phyloP scores from a whole-genome alignment of 1,140 invertebrate species.

The Manduca sexta region DNA sequence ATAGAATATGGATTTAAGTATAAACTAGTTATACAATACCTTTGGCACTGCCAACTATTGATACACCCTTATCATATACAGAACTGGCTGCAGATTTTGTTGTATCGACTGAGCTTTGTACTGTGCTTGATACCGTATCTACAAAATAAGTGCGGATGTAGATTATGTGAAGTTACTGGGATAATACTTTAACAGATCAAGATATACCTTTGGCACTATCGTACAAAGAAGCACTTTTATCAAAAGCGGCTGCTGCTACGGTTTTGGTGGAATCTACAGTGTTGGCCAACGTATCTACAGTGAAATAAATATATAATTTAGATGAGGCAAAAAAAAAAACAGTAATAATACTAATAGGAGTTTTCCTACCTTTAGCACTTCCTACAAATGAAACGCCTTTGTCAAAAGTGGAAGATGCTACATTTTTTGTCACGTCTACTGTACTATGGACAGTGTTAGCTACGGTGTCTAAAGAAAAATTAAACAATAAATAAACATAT shows the following conservation, averaged over 20 bases:
- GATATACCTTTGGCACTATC: constrained; percentile 11
- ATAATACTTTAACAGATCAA: too few relatives aligned
- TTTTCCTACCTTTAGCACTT: constrained; percentile 40
- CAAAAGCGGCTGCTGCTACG: constrained; percentile 5
- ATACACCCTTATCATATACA: constrained; percentile 12
- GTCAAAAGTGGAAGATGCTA: constrained; percentile 36
- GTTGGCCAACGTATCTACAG: constrained; percentile 15
- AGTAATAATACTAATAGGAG: not conserved
- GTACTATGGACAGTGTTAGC: constrained; percentile 26
- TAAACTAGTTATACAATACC: constrained; percentile 10
- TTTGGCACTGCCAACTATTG: constrained; percentile 17
- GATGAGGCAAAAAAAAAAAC: not conserved
- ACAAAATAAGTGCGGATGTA: constrained; percentile 3
- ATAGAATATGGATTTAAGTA: not conserved
- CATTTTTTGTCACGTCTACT: constrained; percentile 49
- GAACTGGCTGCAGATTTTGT: constrained; percentile 16
- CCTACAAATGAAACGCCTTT: constrained; percentile 36
- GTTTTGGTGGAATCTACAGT: constrained; percentile 13
- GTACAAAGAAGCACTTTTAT: constrained; percentile 5
- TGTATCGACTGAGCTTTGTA: constrained; percentile 18
- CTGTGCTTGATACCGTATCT: constrained; percentile 12
- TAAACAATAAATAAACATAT: not conserved
- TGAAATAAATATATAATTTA: not conserved
- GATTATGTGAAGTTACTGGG: too few relatives aligned
- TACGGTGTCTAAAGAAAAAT: constrained; percentile 16